These are phyloP conservation scores for Bedellia somnulentella DNA, from an alignment of 2,888 invertebrate genomes.

Conservation along the genomic window DNA sequence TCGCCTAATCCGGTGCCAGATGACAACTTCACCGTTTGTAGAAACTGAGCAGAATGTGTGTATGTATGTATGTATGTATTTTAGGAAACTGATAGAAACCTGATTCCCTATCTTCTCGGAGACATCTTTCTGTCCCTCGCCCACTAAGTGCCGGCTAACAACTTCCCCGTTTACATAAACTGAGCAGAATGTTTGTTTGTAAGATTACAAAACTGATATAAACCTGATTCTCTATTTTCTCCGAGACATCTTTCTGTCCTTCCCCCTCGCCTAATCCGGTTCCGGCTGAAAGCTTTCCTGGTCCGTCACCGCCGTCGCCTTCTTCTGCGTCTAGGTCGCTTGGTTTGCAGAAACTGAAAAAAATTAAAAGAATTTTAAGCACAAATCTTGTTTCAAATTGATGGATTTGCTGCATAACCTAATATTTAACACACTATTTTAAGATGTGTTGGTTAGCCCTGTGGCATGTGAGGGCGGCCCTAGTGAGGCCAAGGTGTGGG, in stretches of 20 bases:
- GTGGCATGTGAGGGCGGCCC: too few relatives aligned
- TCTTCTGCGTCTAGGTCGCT: conserved; percentile 79
- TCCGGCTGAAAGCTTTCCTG: conserved; percentile 67
- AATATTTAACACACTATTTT: too few relatives aligned
- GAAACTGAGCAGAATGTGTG: too few relatives aligned
- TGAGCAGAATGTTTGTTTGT: too few relatives aligned
- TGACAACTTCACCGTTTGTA: too few relatives aligned
- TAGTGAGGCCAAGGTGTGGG: too few relatives aligned
- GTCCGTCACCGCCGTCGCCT: conserved; percentile 66
- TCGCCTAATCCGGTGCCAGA: conserved; percentile 90
- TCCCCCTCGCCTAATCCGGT: conserved; percentile 92
- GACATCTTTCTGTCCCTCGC: conserved; percentile 91
- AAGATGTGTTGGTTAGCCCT: too few relatives aligned
- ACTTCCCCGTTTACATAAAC: too few relatives aligned
- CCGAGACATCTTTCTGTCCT: conserved; percentile 94
- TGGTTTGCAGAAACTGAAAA: conserved; percentile 87
- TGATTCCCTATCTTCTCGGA: conserved; percentile 84
- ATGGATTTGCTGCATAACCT: neutral
- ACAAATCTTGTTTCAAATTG: neutral
- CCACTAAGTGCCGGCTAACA: conserved; percentile 87
- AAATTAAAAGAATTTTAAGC: neutral
- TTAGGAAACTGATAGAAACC: too few relatives aligned
- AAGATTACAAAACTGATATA: too few relatives aligned
- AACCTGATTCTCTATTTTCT: conserved; percentile 76
- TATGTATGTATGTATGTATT: too few relatives aligned